Conservation (phyloP, 1,140 invertebrate genomes). For the Saccostrea echinata region DNA sequence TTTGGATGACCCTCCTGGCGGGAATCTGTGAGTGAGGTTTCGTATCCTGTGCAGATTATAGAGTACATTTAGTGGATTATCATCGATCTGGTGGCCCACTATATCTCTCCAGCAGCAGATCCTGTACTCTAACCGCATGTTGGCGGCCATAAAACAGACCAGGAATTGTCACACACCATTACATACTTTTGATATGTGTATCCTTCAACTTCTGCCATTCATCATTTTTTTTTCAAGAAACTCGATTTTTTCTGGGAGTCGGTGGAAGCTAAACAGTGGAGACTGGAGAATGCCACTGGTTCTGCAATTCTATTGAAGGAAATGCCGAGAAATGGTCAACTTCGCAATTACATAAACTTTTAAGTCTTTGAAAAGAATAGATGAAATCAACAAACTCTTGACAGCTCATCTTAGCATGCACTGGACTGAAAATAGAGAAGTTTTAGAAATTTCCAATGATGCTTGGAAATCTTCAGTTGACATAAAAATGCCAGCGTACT, state of each 20-base stretch:
- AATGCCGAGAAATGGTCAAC: too few species aligned
- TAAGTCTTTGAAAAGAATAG: not conserved
- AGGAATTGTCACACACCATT: slow-evolving; percentile 31
- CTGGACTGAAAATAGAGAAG: not conserved
- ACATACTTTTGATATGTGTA: slow-evolving; percentile 32
- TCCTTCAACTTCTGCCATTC: slow-evolving; percentile 16
- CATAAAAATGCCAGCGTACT: not conserved
- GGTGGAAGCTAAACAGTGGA: not conserved
- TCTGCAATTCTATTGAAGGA: too few species aligned
- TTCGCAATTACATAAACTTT: not conserved
- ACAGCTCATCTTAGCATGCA: not conserved
- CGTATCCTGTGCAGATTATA: not conserved
- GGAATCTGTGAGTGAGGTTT: not conserved
- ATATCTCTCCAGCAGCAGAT: slow-evolving; percentile 1
- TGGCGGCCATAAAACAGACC: slow-evolving; percentile 30
- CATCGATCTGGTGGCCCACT: slow-evolving; percentile 6
- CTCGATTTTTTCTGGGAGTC: not conserved
- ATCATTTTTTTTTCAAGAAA: slow-evolving; percentile 22
- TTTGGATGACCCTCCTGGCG: slow-evolving; percentile 18
- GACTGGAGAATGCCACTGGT: not conserved
- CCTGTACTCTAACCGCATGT: slow-evolving; percentile 8
- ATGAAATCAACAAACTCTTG: not conserved
- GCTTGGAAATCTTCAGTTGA: not conserved
- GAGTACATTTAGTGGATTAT: slow-evolving; percentile 23
- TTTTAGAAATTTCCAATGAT: not conserved